Evolutionary conservation across 2,113 vertebrate genomes (phyloP).

Genomic region (Rhipidura dahli): DNA sequence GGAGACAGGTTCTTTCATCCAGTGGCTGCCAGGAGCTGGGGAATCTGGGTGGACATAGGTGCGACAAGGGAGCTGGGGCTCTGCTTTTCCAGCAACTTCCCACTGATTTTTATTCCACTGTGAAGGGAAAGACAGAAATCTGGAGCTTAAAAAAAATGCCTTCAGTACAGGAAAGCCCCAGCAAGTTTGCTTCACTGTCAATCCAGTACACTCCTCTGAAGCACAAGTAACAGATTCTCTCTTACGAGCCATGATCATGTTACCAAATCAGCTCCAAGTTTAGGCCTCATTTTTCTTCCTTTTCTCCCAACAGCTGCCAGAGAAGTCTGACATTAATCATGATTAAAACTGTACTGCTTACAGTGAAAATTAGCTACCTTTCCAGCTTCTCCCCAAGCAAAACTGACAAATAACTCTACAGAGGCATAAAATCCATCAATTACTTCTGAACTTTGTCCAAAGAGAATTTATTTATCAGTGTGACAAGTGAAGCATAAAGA

Average conservation of each 20-base stretch:
- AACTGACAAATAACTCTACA: conserved; percentile 15
- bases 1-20: conserved; percentile 89
- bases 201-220: neutral
- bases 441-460: conserved; percentile 10
- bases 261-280: neutral
- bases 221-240: neutral
- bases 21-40: conserved; percentile 88
- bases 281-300: neutral
- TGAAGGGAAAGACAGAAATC: neutral
- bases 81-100: conserved; percentile 90
- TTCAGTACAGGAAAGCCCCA: neutral
- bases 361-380: neutral
- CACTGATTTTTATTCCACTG: conserved; percentile 94
- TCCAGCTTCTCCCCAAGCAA: conserved; percentile 6
- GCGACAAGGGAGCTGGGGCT: conserved; percentile 87
- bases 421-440: conserved; percentile 7
- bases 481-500: neutral
- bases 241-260: neutral
- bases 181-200: neutral
- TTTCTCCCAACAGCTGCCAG: neutral
- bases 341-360: neutral
- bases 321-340: neutral
- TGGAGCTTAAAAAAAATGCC: neutral
- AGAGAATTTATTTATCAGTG: neutral
- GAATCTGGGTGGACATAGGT: conserved; percentile 90